Conservation (phyloP, 2,888 invertebrate genomes). For the Dryobota labecula region DNA sequence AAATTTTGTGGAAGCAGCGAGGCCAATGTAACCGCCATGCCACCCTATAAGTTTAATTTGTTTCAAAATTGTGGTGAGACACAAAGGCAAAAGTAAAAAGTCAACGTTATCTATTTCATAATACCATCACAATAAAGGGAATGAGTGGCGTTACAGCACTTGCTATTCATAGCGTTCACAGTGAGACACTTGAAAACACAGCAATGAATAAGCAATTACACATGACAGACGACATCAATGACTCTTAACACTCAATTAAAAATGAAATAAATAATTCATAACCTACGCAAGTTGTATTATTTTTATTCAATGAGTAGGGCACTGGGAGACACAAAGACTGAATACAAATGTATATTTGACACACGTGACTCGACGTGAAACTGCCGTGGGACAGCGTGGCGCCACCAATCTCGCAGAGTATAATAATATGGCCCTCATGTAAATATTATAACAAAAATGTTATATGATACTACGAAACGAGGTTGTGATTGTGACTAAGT, state of each 20-base stretch:
- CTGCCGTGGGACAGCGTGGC: constrained; percentile 79
- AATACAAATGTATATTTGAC: constrained; percentile 80
- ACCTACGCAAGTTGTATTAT: constrained; percentile 72
- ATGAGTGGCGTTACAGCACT: constrained; percentile 34
- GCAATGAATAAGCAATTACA: constrained; percentile 72
- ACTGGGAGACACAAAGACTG: constrained; percentile 72
- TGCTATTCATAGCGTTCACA: constrained; percentile 64
- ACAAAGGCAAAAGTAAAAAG: constrained; percentile 66
- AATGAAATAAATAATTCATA: constrained; percentile 82
- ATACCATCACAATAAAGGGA: constrained; percentile 43
- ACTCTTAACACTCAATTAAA: constrained; percentile 79
- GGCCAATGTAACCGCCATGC: constrained; percentile 76
- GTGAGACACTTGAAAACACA: constrained; percentile 67
- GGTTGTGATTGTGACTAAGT: constrained; percentile 38
- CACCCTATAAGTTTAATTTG: constrained; percentile 86
- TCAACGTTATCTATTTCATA: constrained; percentile 67
- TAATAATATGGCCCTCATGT: constrained; percentile 53
- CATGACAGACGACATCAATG: constrained; percentile 69
- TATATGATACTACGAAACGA: constrained; percentile 44
- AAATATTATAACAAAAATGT: constrained; percentile 56
- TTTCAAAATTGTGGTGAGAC: constrained; percentile 77
- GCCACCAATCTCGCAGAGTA: constrained; percentile 70
- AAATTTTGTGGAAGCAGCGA: constrained; percentile 84
- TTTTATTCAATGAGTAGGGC: constrained; percentile 80
- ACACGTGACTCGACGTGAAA: constrained; percentile 71